Base-by-base conservation (phyloP, 2,113 vertebrate species). In the Antechinus stuartii region DNA sequence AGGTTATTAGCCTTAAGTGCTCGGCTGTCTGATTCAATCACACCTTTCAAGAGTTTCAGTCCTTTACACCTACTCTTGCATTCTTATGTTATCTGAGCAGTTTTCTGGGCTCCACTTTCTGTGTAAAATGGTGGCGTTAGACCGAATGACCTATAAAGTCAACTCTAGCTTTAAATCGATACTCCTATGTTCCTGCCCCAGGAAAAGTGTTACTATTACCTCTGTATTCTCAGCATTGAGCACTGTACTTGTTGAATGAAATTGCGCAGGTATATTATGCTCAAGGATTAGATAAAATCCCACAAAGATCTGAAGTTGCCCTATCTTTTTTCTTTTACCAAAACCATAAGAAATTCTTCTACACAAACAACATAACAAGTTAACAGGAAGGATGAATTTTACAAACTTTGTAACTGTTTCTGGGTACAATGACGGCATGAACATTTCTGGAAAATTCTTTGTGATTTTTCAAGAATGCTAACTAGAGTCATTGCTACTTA, bases 361-460 rank as follows among this genome's bases (percentile, higher is more conserved):
- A 19, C 68, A 91, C 22, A 91, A 94, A 90, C 16, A 95, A 35
- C 92, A 42, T 93, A 91, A 91, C n/a, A 94, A 93, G 90, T 94
- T 49, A 68, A 92, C 57, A 84, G 55, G 30, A 94, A 42, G 53
- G 26, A 54, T 24, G 84, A 94, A 23, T 89, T 93, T 47, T 56
- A 55, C 0, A 90, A 93, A 53, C 52, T 76, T 89, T 94, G 49
- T 23, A 89, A 61, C 93, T 92, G 23, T 23, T 89, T 7, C 57
- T 94, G 53, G 57, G 90, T 94, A 90, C 93, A 96, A 92, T 90
- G 93, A 47, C 57, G 50, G 90, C 90, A n/a, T 95, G 49, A 68
- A 3, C 9, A 89, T 95, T 93, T 92, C 0, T 10, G 24, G 19
- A 2, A 26, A 95, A 84, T 11, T 0, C 0, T 53, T 90, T 95